A percentile compares a stretch with the other conserved stretches of the same genome.
phyloP scores from a whole-genome alignment of 92 coral and sea anemone species.

The Pocillopora grandis region DNA sequence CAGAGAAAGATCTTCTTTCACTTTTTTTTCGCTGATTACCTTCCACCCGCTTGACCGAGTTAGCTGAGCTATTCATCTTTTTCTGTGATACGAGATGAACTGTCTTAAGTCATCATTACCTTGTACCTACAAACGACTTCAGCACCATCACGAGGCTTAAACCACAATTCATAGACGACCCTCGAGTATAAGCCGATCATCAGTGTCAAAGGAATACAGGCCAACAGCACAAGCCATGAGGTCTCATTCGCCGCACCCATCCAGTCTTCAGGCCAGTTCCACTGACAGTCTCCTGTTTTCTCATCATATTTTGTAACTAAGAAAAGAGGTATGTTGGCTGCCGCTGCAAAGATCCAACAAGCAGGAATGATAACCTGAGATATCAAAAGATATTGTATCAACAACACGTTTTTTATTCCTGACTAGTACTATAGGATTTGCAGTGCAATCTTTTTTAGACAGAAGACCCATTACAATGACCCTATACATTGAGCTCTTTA shows the following conservation, averaged over 20 bases:
- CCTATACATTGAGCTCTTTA: too few species aligned
- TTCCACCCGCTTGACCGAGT: too few species aligned
- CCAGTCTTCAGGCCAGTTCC: not conserved
- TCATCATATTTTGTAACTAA: not conserved
- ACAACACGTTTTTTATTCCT: too few species aligned
- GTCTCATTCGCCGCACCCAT: conserved; percentile 6
- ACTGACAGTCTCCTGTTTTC: not conserved
- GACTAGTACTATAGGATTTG: too few species aligned
- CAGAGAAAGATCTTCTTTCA: too few species aligned
- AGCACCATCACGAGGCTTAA: not conserved
- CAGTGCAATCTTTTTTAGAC: too few species aligned
- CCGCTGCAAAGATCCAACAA: conserved; percentile 5
- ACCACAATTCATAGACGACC: not conserved
- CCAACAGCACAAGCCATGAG: not conserved
- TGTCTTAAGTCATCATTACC: not conserved
- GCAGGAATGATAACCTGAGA: conserved; percentile 3
- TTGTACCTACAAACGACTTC: not conserved
- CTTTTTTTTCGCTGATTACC: too few species aligned
- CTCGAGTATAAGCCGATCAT: not conserved
- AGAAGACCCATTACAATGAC: too few species aligned
- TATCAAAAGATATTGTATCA: not conserved
- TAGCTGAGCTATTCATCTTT: not conserved
- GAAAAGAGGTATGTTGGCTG: not conserved
- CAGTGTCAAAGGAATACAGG: not conserved
- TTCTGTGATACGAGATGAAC: not conserved